Percentiles rank a stretch among this genome's conserved stretches.
These are phyloP conservation scores for Ptycholaimellus sp. DNA, from an alignment of 2,888 invertebrate genomes.

Conservation along the genomic window DNA sequence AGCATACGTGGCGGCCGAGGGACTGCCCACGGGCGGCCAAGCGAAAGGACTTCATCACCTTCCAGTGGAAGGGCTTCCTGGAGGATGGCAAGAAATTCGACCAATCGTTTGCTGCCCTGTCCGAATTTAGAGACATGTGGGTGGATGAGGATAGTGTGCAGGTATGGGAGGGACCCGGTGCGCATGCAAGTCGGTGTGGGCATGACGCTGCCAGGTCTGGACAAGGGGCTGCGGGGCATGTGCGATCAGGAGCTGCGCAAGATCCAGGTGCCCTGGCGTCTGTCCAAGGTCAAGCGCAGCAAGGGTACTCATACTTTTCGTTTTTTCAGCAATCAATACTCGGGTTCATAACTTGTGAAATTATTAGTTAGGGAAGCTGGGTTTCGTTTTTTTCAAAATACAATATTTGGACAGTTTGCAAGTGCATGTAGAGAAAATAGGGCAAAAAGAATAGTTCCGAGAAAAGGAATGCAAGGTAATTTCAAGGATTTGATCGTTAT, in stretches of 20 bases:
- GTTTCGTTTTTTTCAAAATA: too few species aligned
- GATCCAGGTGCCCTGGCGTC: slow-evolving; percentile 19
- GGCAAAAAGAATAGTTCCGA: too few species aligned
- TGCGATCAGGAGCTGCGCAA: slow-evolving; percentile 20
- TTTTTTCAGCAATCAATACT: background rate
- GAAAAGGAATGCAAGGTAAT: too few species aligned
- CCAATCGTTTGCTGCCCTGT: slow-evolving; percentile 10
- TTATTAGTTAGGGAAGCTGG: background rate
- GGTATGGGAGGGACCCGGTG: slow-evolving; percentile 12
- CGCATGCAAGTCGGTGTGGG: slow-evolving; percentile 22
- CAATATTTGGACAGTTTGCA: too few species aligned
- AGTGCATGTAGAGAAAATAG: too few species aligned
- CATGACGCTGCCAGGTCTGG: slow-evolving; percentile 23
- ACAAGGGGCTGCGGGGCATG: slow-evolving; percentile 21
- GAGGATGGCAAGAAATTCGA: slow-evolving; percentile 18
- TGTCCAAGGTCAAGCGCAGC: slow-evolving; percentile 19
- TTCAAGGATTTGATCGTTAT: too few species aligned
- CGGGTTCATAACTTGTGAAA: background rate
- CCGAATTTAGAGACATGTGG: background rate
- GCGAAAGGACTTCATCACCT: slow-evolving; percentile 22
- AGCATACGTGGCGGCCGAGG: slow-evolving; percentile 15
- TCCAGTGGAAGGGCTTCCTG: slow-evolving; percentile 22
- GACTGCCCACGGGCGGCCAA: slow-evolving; percentile 17
- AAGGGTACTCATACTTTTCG: slow-evolving; percentile 9
- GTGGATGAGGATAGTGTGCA: slow-evolving; percentile 8